Conservation (phyloP, 2,797 vertebrate genomes). For the Philypnodon macrostomus region DNA sequence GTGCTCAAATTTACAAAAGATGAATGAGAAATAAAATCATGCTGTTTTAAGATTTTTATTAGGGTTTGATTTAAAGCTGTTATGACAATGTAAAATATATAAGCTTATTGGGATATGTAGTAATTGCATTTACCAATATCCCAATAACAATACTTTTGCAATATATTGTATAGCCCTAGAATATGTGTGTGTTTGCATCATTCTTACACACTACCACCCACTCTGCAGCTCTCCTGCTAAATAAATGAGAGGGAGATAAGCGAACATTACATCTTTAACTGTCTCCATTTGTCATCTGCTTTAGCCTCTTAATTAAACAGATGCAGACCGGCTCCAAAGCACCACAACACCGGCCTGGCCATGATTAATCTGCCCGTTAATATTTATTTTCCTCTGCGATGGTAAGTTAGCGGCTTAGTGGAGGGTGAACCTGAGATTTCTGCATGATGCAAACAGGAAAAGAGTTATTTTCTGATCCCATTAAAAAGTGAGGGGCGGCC, state of each 20-base stretch:
- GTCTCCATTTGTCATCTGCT: conserved; percentile 81
- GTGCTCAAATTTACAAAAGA: too few species aligned
- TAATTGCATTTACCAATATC: too few species aligned
- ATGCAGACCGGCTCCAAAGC: conserved; percentile 63
- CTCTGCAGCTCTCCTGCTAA: conserved; percentile 72
- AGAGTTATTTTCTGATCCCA: conserved; percentile 17
- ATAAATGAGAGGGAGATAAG: conserved; percentile 78
- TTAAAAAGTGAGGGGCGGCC: conserved; percentile 19
- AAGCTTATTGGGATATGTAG: too few species aligned
- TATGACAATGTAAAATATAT: too few species aligned
- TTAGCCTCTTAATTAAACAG: conserved; percentile 81
- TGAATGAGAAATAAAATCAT: too few species aligned
- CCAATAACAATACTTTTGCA: too few species aligned
- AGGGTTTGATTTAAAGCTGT: too few species aligned
- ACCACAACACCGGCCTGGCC: conserved; percentile 65
- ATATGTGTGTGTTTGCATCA: conserved; percentile 61
- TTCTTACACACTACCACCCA: conserved; percentile 72
- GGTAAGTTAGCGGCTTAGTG: conserved; percentile 63
- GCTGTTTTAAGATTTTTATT: too few species aligned
- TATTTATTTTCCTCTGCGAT: conserved; percentile 71
- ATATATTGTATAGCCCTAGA: too few species aligned
- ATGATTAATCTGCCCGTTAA: conserved; percentile 77
- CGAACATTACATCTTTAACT: conserved; percentile 81
- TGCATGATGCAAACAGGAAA: conserved; percentile 26
- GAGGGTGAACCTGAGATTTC: conserved; percentile 53